A percentile compares a stretch with the other conserved stretches of the same genome.
Conservation (phyloP, 2,888 invertebrate species). For the Acronicta psi region DNA sequence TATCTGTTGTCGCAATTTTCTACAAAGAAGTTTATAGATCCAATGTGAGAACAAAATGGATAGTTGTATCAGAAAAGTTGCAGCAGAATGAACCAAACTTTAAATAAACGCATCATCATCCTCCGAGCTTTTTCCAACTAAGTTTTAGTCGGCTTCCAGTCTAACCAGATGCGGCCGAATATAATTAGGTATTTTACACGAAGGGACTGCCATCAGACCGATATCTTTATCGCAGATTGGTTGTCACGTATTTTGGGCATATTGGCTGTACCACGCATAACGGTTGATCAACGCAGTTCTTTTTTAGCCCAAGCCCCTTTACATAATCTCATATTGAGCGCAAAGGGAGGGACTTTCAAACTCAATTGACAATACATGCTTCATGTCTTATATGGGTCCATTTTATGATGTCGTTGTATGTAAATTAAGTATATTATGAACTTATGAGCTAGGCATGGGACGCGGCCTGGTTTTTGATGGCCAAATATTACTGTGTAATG, state of each 20-base stretch:
- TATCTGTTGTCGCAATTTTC: constrained; percentile 4
- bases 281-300: too few species aligned
- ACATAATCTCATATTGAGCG: constrained; percentile 24
- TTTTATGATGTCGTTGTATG: constrained; percentile 41
- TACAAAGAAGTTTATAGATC: constrained; percentile 3
- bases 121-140: too few species aligned
- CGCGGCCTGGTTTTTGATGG: neutral
- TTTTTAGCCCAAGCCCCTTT: too few species aligned
- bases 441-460: constrained; percentile 25
- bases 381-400: constrained; percentile 29
- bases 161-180: too few species aligned
- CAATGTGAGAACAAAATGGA: neutral
- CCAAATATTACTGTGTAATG: too few species aligned
- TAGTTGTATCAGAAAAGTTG: constrained; percentile 14
- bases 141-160: too few species aligned
- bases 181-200: too few species aligned
- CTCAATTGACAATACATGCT: constrained; percentile 20
- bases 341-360: constrained; percentile 34
- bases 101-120: too few species aligned
- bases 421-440: constrained; percentile 28
- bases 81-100: constrained; percentile 6
- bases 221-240: too few species aligned
- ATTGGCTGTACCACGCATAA: too few species aligned
- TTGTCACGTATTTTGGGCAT: too few species aligned
- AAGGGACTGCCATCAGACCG: too few species aligned